phyloP scores from a whole-genome alignment of 23 tunicate species.

The Trididemnum miniatum region DNA sequence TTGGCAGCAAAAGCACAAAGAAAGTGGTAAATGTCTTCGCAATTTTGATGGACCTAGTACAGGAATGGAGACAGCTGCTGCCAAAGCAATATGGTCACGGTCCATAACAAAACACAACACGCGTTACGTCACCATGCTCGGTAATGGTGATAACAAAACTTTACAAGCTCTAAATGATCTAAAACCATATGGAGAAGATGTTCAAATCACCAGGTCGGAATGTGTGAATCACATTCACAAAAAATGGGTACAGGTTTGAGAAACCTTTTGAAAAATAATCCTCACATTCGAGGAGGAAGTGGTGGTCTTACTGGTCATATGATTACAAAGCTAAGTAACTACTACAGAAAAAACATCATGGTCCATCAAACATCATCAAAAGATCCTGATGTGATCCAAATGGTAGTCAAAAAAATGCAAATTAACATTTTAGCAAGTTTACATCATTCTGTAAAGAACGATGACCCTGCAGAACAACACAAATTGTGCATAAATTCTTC shows the following conservation, averaged over 20 bases:
- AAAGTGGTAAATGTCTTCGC: neutral
- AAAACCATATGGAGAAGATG: neutral
- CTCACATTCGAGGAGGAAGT: slow-evolving; percentile 25
- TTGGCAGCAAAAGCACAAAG: slow-evolving; percentile 13
- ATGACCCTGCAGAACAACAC: slow-evolving; percentile 24
- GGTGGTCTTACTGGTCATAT: slow-evolving; percentile 21
- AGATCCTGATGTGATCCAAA: neutral
- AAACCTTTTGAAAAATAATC: neutral
- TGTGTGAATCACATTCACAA: slow-evolving; percentile 39
- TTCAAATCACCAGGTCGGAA: neutral
- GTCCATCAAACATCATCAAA: slow-evolving; percentile 4
- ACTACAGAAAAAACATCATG: slow-evolving; percentile 24
- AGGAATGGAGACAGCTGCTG: slow-evolving; percentile 27
- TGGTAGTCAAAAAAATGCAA: slow-evolving; percentile 26
- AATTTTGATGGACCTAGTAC: slow-evolving; percentile 27
- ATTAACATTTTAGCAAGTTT: slow-evolving; percentile 11
- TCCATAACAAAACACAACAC: slow-evolving; percentile 9
- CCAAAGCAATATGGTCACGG: slow-evolving; percentile 25
- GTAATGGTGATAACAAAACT: slow-evolving; percentile 44
- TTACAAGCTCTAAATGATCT: slow-evolving; percentile 12
- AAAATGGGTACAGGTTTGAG: slow-evolving; percentile 35
- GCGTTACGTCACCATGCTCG: neutral
- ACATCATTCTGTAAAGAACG: slow-evolving; percentile 9
- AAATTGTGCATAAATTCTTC: neutral
- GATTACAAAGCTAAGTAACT: neutral